Evolutionary conservation across 2,113 vertebrate genomes (phyloP).

Genomic region (Platichthys flesus): DNA sequence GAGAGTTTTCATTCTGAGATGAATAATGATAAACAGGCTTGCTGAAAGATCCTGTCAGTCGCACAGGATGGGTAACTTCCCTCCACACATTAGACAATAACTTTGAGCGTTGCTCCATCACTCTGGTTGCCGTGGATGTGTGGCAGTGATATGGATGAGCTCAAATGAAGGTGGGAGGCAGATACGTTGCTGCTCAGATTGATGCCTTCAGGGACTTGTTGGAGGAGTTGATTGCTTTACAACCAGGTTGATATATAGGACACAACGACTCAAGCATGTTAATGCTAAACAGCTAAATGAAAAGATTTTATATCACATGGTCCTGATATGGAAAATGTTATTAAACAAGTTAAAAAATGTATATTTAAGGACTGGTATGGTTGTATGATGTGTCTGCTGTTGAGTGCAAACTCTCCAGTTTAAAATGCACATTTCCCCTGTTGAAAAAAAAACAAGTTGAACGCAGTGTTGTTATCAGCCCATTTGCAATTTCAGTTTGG

Average conservation of each 20-base stretch:
- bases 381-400: neutral
- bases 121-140: conserved; percentile 20
- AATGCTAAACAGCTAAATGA: neutral
- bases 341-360: neutral
- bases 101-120: conserved; percentile 24
- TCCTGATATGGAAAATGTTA: neutral
- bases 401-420: neutral
- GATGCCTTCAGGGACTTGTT: conserved; percentile 15
- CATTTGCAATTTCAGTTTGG: neutral
- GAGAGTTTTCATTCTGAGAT: conserved; percentile 38
- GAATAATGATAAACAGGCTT: conserved; percentile 51
- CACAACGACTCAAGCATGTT: neutral
- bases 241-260: conserved; percentile 11
- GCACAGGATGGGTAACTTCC: conserved; percentile 41
- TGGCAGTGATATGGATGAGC: conserved; percentile 1
- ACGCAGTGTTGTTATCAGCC: neutral
- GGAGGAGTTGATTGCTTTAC: neutral
- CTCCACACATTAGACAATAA: conserved; percentile 38
- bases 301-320: neutral
- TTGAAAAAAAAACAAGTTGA: conserved; percentile 6
- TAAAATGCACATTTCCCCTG: conserved; percentile 7
- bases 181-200: conserved; percentile 3
- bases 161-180: conserved; percentile 17
- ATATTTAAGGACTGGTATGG: neutral
- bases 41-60: conserved; percentile 40